These are phyloP conservation scores for Clarias batrachus DNA, from an alignment of 2,113 vertebrate genomes.

Conservation along the genomic window DNA sequence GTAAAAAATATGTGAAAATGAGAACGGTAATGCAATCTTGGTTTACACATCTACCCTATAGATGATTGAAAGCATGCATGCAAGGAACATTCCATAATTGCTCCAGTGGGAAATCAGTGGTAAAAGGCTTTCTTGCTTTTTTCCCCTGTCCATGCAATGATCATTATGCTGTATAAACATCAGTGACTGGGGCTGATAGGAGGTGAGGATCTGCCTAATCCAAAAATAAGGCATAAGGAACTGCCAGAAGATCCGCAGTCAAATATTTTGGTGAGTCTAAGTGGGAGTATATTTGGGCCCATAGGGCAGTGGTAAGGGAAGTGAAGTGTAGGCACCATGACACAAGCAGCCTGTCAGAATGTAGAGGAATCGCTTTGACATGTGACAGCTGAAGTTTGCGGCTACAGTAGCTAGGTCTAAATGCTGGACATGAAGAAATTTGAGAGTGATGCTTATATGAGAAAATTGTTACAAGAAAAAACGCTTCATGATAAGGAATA, in stretches of 20 bases:
- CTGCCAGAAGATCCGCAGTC: constrained; percentile 73
- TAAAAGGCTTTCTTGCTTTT: neutral
- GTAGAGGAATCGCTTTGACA: too few relatives aligned
- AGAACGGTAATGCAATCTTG: neutral
- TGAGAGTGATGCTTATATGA: too few relatives aligned
- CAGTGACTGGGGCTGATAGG: neutral
- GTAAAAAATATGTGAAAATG: neutral
- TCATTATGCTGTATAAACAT: neutral
- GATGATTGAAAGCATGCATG: neutral
- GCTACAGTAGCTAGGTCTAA: too few relatives aligned
- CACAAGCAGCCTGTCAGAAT: too few relatives aligned
- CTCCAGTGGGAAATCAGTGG: neutral
- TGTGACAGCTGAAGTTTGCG: too few relatives aligned
- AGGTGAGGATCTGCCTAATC: neutral
- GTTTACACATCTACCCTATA: neutral
- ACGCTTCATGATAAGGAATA: too few relatives aligned
- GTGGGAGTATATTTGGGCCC: neutral
- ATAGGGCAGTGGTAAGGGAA: constrained; percentile 5
- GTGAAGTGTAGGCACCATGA: neutral
- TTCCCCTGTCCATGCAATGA: neutral
- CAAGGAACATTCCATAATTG: neutral
- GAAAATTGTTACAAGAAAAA: too few relatives aligned
- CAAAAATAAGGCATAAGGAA: neutral
- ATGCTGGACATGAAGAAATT: too few relatives aligned
- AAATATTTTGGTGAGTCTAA: constrained; percentile 68